Evolutionary conservation across 2,888 invertebrate species (phyloP).

Genomic region (Exephanes ischioxanthus): DNA sequence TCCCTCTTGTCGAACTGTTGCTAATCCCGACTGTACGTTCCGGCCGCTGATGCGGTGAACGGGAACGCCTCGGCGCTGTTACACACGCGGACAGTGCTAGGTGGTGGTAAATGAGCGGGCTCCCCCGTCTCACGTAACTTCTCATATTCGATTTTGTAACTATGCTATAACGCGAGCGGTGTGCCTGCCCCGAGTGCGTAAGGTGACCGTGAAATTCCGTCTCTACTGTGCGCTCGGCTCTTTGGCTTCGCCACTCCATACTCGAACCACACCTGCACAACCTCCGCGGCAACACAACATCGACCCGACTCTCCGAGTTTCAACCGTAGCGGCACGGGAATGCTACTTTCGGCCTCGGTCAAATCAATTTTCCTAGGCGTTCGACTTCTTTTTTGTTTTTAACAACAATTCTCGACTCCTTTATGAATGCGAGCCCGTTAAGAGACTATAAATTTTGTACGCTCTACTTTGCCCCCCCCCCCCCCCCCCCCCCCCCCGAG

Average conservation of each 20-base stretch:
- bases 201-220: conserved; percentile 49
- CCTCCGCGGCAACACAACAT: background rate
- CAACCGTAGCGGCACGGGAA: background rate
- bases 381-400: too few species aligned
- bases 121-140: conserved; percentile 51
- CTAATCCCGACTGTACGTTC: conserved; percentile 30
- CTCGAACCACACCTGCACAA: background rate
- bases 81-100: conserved; percentile 3
- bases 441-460: too few species aligned
- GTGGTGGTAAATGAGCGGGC: background rate
- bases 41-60: conserved; percentile 56
- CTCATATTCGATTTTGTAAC: conserved; percentile 66
- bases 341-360: background rate
- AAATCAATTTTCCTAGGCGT: too few species aligned
- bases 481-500: too few species aligned
- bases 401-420: too few species aligned
- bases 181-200: conserved; percentile 21
- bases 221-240: conserved; percentile 6
- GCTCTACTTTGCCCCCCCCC: too few species aligned
- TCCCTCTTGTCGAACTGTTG: background rate
- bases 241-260: background rate
- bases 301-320: background rate
- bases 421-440: too few species aligned
- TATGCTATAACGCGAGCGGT: conserved; percentile 53
- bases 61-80: conserved; percentile 38